Evolutionary conservation across 2,797 vertebrate species (phyloP).

Genomic region (Rhinella marina): DNA sequence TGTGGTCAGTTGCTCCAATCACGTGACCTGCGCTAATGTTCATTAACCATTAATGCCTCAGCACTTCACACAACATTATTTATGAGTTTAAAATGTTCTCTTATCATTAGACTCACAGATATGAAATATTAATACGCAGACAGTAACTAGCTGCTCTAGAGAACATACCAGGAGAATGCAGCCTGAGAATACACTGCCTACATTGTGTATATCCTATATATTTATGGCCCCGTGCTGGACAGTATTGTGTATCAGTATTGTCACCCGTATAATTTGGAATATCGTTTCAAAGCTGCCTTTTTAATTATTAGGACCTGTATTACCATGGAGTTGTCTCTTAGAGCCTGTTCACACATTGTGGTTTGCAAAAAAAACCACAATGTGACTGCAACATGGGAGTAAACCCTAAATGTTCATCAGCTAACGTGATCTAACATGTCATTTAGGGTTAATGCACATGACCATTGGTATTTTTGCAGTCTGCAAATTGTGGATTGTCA

Average conservation of each 20-base stretch:
- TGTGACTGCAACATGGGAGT: too few species aligned
- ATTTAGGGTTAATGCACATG: too few species aligned
- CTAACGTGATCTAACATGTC: too few species aligned
- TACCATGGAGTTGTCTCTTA: too few species aligned
- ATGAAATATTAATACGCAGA: slow-evolving; percentile 64
- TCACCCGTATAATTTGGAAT: not conserved
- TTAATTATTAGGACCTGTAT: not conserved
- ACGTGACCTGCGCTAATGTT: slow-evolving; percentile 40
- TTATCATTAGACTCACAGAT: slow-evolving; percentile 60
- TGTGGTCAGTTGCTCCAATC: slow-evolving; percentile 26
- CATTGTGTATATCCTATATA: not conserved
- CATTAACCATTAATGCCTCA: slow-evolving; percentile 51
- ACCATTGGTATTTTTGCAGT: too few species aligned
- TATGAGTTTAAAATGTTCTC: slow-evolving; percentile 60
- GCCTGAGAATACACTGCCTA: not conserved
- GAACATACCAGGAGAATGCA: slow-evolving; percentile 23
- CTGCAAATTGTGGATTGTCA: too few species aligned
- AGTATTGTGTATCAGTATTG: not conserved
- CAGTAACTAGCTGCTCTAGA: slow-evolving; percentile 48
- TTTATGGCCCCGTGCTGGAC: not conserved
- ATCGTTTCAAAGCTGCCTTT: not conserved
- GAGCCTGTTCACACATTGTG: too few species aligned
- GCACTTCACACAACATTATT: slow-evolving; percentile 42
- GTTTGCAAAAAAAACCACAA: too few species aligned
- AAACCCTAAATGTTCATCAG: too few species aligned